Percentiles rank a stretch among this genome's conserved stretches.
These are phyloP conservation scores for Caenorhabditis plicata DNA, from an alignment of 2,888 invertebrate genomes.

Conservation along the genomic window DNA sequence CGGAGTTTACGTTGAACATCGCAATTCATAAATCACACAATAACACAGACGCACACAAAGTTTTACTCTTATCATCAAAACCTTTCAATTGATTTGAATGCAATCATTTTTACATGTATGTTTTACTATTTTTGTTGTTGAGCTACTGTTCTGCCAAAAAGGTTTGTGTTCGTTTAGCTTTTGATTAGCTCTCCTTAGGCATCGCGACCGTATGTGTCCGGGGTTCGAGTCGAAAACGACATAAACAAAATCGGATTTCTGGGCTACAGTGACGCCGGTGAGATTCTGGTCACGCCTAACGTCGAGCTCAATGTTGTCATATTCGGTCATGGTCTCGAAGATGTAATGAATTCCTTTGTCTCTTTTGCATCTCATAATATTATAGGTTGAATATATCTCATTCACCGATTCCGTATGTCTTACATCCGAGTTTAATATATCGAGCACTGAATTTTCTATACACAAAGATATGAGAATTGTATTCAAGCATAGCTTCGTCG, in stretches of 20 bases:
- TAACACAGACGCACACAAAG: too few species aligned
- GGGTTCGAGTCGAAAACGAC: slow-evolving; percentile 20
- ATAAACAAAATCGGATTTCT: slow-evolving; percentile 11
- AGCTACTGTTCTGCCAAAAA: too few species aligned
- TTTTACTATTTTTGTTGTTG: too few species aligned
- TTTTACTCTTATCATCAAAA: too few species aligned
- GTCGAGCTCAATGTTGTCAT: slow-evolving; percentile 47
- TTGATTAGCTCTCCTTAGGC: too few species aligned
- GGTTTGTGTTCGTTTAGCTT: too few species aligned
- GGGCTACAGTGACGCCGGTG: slow-evolving; percentile 48
- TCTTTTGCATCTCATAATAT: background rate
- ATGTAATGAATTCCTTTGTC: slow-evolving; percentile 25
- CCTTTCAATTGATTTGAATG: too few species aligned
- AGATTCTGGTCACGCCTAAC: slow-evolving; percentile 53
- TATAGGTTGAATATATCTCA: slow-evolving; percentile 49
- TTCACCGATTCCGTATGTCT: slow-evolving; percentile 52
- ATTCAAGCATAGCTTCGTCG: slow-evolving; percentile 48
- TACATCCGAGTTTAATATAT: slow-evolving; percentile 47
- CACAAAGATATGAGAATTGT: slow-evolving; percentile 59
- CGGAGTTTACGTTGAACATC: too few species aligned
- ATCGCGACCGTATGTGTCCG: slow-evolving; percentile 14
- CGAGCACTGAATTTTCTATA: slow-evolving; percentile 43
- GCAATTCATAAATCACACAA: too few species aligned
- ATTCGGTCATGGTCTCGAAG: slow-evolving; percentile 59
- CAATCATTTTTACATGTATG: too few species aligned